Conservation (phyloP, 1,140 invertebrate species). For the Hestina assimilis region DNA sequence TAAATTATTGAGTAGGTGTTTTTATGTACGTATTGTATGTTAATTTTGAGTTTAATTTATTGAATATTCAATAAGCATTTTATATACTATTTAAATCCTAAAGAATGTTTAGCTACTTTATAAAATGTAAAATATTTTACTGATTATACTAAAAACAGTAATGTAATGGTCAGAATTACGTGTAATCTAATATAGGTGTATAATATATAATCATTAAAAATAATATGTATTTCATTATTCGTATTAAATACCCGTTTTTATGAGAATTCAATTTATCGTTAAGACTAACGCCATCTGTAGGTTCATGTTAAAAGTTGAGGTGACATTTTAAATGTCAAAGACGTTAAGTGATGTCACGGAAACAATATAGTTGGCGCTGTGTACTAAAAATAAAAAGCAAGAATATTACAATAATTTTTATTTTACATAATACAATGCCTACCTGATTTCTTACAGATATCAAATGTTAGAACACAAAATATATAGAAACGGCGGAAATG, state of each 20-base stretch:
- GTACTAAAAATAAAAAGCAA: constrained; percentile 1
- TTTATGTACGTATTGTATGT: constrained; percentile 40
- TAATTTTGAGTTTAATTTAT: constrained; percentile 18
- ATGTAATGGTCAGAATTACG: too few relatives aligned
- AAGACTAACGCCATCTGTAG: not conserved
- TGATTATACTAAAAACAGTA: too few relatives aligned
- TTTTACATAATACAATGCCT: constrained; percentile 48
- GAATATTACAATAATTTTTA: constrained; percentile 38
- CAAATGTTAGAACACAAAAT: constrained; percentile 15
- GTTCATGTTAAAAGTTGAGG: not conserved
- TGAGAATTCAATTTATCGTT: too few relatives aligned
- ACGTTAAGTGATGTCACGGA: not conserved
- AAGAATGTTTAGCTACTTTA: too few relatives aligned
- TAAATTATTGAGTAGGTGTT: constrained; percentile 39
- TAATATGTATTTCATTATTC: too few relatives aligned
- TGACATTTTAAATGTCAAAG: too few relatives aligned
- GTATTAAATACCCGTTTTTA: too few relatives aligned
- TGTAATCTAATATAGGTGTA: too few relatives aligned
- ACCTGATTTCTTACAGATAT: constrained; percentile 23
- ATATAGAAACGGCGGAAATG: constrained; percentile 30
- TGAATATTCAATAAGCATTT: not conserved
- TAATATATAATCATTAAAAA: too few relatives aligned
- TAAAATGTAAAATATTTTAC: too few relatives aligned
- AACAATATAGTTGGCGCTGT: constrained; percentile 14
- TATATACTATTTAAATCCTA: too few relatives aligned